These are phyloP conservation scores for Nasua narica DNA, from an alignment of 2,797 vertebrate species.

Conservation along the genomic window DNA sequence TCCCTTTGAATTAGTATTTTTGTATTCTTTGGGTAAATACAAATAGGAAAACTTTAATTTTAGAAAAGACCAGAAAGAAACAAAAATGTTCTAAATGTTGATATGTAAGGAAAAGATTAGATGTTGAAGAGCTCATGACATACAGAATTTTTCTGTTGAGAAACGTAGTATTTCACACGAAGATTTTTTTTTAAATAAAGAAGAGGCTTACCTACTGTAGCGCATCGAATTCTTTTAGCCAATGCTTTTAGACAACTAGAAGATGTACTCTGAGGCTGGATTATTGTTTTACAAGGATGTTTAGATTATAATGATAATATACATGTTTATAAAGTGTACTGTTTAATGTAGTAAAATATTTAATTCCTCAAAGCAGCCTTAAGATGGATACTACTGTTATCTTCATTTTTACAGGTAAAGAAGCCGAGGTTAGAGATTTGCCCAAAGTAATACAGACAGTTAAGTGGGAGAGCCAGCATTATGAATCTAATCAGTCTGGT, in stretches of 20 bases:
- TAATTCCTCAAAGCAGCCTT: background rate
- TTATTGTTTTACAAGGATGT: background rate
- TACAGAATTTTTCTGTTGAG: background rate
- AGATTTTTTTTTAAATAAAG: background rate
- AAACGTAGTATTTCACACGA: background rate
- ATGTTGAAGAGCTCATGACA: background rate
- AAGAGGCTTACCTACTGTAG: background rate
- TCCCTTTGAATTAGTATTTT: background rate
- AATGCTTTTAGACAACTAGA: background rate
- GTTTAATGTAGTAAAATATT: background rate
- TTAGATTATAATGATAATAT: background rate
- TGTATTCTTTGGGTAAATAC: background rate
- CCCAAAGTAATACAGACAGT: background rate
- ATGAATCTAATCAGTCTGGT: background rate
- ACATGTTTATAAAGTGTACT: background rate
- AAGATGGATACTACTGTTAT: background rate
- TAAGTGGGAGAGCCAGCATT: background rate
- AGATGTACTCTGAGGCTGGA: background rate
- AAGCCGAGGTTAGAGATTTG: background rate
- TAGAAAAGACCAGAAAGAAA: background rate
- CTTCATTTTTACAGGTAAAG: background rate
- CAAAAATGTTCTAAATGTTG: background rate
- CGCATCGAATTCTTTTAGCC: background rate
- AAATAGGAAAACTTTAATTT: background rate
- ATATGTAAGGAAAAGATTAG: background rate